Evolutionary conservation across 2,888 invertebrate species (phyloP), one percentile per base, ranked within the genome.

Genomic region (Clivina fossor): DNA sequence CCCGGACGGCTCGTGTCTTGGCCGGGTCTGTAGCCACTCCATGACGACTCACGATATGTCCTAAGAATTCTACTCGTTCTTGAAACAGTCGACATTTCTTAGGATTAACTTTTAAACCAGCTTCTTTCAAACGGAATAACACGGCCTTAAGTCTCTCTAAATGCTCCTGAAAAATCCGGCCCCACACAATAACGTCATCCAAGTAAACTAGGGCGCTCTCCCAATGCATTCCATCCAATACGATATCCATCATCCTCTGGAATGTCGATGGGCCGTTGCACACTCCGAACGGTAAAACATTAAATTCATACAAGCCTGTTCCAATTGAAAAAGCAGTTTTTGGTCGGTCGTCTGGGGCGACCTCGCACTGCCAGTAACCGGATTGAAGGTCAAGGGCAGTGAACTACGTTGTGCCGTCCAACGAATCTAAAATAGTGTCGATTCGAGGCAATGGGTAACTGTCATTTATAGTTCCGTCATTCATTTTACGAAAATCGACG

Each of bases 81-180:
- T 40, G 40, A 22, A 40, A 40, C 3, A 40, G 11, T 13, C 40
- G 9, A 22, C 40, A 40, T 8, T 40, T 40, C 11, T 3, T 19
- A 4, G 40, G 40, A 13, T 40, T 40, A 3, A 40, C 13, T n/a
- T 40, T 40, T n/a, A 40, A n/a, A 4, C 40, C 40, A 3, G 40
- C 40, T 32, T 32, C 11, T 9, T 15, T 3, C 32, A 32, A 26
- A 5, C 26, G 26, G 8, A 9, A 8, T 8, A 26, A 8, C 7
- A 26, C 26, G n/a, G 37, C 37, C 15, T 13, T 15, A 3, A 35
- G 37, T n/a, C 26, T 7, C 35, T 7, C 11, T 5, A 33, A 13
- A 11, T 33, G 11, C 35, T 33, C 35, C 8, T 33, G 8, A 11
- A 33, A 33, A 11, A 5, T 33, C 11, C 11, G 7, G 4, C 11